These are phyloP conservation scores for Pluvialis apricaria DNA, from an alignment of 2,113 vertebrate species.

Conservation along the genomic window DNA sequence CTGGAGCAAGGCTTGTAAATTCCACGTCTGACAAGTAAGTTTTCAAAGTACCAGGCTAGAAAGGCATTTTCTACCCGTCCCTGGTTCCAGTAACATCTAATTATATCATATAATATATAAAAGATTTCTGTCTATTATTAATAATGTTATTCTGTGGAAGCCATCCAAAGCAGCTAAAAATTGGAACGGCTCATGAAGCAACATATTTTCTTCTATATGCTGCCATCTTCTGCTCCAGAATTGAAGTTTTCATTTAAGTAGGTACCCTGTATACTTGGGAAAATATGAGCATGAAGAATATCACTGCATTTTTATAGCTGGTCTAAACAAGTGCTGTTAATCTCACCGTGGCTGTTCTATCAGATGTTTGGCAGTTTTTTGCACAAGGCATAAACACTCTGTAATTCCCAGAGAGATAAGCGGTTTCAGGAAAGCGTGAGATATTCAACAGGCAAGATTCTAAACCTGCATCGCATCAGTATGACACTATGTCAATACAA, in stretches of 20 bases:
- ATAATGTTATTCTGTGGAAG: background rate
- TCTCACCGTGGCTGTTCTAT: background rate
- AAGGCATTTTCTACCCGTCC: background rate
- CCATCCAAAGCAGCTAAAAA: background rate
- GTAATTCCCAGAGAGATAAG: background rate
- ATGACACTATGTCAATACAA: background rate
- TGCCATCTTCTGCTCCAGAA: slow-evolving; percentile 56
- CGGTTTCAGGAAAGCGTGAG: background rate
- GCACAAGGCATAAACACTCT: background rate
- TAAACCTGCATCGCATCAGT: background rate
- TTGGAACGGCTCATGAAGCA: background rate
- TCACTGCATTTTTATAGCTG: background rate
- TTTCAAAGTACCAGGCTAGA: background rate
- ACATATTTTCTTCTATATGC: slow-evolving; percentile 31
- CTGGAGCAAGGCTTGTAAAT: background rate
- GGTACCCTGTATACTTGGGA: background rate
- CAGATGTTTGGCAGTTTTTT: background rate
- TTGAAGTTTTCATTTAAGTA: background rate
- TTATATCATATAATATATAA: background rate
- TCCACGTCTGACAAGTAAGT: background rate
- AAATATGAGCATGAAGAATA: background rate
- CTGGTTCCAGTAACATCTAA: background rate
- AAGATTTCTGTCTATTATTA: background rate
- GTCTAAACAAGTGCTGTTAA: background rate
- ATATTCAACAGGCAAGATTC: background rate